Evolutionary conservation across 2,797 vertebrate genomes (phyloP).

Genomic region (Threskiornis aethiopicus): DNA sequence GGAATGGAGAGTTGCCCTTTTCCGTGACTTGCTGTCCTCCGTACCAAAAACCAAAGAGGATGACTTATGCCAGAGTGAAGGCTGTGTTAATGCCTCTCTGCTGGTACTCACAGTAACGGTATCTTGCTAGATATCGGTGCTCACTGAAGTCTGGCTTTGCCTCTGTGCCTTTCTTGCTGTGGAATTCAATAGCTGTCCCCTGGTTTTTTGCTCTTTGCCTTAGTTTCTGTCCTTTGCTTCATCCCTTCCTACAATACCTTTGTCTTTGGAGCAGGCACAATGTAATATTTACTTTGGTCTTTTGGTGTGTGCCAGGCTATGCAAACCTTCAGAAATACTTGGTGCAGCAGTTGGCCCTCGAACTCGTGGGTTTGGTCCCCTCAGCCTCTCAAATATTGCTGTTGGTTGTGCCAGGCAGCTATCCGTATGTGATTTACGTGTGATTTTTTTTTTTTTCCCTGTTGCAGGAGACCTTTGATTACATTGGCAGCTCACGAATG

Average conservation of each 20-base stretch:
- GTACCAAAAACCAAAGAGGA: neutral
- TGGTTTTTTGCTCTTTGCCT: neutral
- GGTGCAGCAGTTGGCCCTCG: fast-evolving
- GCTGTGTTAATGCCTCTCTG: neutral
- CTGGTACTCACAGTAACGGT: neutral
- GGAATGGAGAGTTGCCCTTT: neutral
- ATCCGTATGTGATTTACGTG: fast-evolving
- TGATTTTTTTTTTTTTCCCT: neutral
- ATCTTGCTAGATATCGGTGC: neutral
- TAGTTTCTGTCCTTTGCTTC: neutral
- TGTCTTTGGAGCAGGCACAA: neutral
- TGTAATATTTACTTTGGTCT: neutral
- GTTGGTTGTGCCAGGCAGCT: neutral
- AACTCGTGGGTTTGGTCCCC: neutral
- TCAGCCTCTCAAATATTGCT: neutral
- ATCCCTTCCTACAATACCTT: neutral
- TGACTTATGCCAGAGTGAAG: neutral
- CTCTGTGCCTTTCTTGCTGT: neutral
- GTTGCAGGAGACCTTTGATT: constrained; percentile 92
- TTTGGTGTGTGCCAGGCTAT: neutral
- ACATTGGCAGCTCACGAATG: constrained; percentile 96
- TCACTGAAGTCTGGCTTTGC: neutral
- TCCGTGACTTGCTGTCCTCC: neutral
- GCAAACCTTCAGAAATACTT: neutral
- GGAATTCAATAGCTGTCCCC: neutral